A percentile compares a stretch with the other conserved stretches of the same genome.
Evolutionary conservation across 2,113 vertebrate genomes (phyloP).

Genomic region (Machaerirhynchus nigripectus): DNA sequence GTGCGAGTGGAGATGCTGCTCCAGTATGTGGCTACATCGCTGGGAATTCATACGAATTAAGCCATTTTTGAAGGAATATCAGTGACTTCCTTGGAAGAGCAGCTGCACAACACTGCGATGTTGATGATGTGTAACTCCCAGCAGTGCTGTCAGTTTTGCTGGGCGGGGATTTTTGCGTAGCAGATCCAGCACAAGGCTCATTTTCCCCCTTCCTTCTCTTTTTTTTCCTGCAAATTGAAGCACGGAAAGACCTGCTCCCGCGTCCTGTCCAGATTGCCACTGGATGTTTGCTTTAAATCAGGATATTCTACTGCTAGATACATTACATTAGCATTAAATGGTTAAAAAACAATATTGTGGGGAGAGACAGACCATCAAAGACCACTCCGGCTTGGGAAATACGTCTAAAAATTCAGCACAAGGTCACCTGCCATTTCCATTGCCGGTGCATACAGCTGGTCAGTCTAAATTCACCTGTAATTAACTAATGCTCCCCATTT

Average conservation of each 20-base stretch:
- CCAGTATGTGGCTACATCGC: rapidly evolving
- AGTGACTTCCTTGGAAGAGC: neutral
- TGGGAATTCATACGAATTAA: neutral
- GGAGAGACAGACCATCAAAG: neutral
- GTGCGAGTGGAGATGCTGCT: rapidly evolving
- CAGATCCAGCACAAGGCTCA: neutral
- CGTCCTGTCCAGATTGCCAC: neutral
- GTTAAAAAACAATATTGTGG: neutral
- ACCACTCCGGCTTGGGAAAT: neutral
- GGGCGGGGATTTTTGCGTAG: neutral
- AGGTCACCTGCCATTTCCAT: neutral
- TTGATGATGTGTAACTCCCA: neutral
- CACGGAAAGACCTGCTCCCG: neutral
- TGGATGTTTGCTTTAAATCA: rapidly evolving
- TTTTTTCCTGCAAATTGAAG: neutral
- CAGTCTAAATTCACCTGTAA: rapidly evolving
- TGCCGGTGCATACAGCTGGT: rapidly evolving
- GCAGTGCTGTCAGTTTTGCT: neutral
- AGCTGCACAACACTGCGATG: neutral
- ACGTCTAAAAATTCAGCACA: neutral
- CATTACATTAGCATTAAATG: neutral
- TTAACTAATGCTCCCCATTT: neutral
- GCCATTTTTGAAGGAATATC: neutral
- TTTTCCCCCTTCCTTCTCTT: neutral
- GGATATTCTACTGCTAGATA: neutral